phyloP scores from a whole-genome alignment of 2,113 vertebrate genomes.

The Capricornis sumatraensis region DNA sequence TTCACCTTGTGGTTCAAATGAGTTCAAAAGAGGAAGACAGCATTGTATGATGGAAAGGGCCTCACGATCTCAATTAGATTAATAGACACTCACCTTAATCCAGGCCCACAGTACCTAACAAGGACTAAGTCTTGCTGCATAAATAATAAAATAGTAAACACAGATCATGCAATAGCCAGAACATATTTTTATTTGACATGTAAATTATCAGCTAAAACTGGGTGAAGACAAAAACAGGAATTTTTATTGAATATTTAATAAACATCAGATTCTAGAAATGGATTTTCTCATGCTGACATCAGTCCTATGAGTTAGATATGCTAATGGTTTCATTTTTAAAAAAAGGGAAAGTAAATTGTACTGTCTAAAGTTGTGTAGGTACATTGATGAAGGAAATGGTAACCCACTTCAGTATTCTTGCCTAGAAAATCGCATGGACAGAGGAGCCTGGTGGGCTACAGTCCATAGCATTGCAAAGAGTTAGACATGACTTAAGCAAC shows the following conservation, averaged over 20 bases:
- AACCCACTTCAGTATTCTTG: not conserved
- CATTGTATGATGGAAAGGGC: conserved; percentile 41
- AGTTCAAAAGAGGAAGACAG: conserved; percentile 59
- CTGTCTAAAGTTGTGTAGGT: not conserved
- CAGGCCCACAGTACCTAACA: not conserved
- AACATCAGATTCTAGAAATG: not conserved
- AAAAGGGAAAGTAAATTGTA: not conserved
- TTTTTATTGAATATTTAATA: not conserved
- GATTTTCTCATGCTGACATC: not conserved
- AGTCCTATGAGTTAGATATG: not conserved
- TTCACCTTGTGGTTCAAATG: conserved; percentile 59
- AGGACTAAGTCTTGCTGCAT: not conserved
- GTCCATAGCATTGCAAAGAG: not conserved
- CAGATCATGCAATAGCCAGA: not conserved
- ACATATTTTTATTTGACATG: not conserved
- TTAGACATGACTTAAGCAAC: not conserved
- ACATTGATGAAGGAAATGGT: not conserved
- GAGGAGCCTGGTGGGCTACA: not conserved
- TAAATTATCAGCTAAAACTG: not conserved
- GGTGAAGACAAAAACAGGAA: not conserved
- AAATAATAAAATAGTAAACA: conserved; percentile 49
- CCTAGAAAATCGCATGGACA: not conserved
- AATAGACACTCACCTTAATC: conserved; percentile 58
- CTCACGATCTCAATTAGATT: conserved; percentile 62
- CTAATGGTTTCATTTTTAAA: not conserved